Conservation (phyloP, 2,797 vertebrate genomes). For the Ptychadena robeensis region DNA sequence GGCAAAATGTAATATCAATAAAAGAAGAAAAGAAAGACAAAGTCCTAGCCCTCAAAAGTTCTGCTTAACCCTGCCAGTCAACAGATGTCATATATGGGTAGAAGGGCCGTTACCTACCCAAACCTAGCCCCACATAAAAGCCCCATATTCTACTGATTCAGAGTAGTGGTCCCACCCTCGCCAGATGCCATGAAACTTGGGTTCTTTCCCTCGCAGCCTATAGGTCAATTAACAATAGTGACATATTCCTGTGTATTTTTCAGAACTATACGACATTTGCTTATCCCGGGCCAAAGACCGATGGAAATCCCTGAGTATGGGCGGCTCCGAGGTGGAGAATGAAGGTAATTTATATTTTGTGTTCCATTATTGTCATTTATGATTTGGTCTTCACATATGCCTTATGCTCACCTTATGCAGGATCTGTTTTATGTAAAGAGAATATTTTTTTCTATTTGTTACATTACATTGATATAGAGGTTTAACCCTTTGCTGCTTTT, state of each 20-base stretch:
- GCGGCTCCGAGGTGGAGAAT: slow-evolving; percentile 74
- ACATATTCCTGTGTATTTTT: slow-evolving; percentile 34
- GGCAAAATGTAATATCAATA: too few species aligned
- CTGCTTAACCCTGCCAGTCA: too few species aligned
- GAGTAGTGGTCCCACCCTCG: too few species aligned
- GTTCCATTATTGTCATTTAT: neutral
- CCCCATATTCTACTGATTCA: too few species aligned
- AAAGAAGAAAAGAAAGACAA: too few species aligned
- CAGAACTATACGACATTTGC: slow-evolving; percentile 93
- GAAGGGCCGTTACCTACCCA: too few species aligned
- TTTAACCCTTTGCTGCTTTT: neutral
- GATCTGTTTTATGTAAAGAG: neutral
- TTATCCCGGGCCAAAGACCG: slow-evolving; percentile 90
- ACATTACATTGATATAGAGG: neutral
- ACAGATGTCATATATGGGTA: too few species aligned
- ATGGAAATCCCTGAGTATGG: slow-evolving; percentile 80
- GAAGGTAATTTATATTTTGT: slow-evolving; percentile 75
- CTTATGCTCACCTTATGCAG: neutral
- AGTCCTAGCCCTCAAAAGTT: too few species aligned
- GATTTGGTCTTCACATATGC: neutral
- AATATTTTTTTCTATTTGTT: neutral
- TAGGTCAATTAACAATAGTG: too few species aligned
- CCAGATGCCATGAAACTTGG: too few species aligned
- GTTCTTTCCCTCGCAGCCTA: too few species aligned
- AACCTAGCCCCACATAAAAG: too few species aligned